Percentiles rank a stretch among this genome's conserved stretches.
These are phyloP conservation scores for Collichthys lucidus DNA, from an alignment of 2,113 vertebrate species.

Conservation along the genomic window DNA sequence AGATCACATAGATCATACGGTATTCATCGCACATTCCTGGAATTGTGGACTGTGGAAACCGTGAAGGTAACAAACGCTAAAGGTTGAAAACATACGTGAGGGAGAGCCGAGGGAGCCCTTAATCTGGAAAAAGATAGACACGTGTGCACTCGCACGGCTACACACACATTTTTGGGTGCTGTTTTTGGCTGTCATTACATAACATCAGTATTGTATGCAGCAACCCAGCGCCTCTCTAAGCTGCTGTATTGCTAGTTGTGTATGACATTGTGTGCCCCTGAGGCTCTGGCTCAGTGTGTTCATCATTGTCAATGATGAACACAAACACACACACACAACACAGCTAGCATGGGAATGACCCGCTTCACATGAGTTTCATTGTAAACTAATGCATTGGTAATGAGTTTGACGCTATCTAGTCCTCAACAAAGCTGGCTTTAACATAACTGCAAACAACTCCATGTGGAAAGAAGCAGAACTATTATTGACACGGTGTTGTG, in stretches of 20 bases:
- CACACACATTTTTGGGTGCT: constrained; percentile 6
- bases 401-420: neutral
- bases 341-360: neutral
- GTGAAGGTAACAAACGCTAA: constrained; percentile 44
- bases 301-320: constrained; percentile 33
- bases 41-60: constrained; percentile 31
- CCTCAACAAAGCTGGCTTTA: constrained; percentile 19
- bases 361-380: constrained; percentile 14
- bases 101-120: constrained; percentile 25
- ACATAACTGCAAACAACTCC: constrained; percentile 17
- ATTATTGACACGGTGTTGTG: neutral
- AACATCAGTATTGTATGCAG: constrained; percentile 68
- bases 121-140: constrained; percentile 31
- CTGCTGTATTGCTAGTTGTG: constrained; percentile 47
- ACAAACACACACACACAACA: neutral
- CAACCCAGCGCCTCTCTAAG: constrained; percentile 49
- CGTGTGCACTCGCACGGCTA: neutral
- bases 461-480: neutral
- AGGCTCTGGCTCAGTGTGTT: constrained; percentile 34
- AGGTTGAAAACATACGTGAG: constrained; percentile 20
- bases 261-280: constrained; percentile 51
- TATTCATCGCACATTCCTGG: constrained; percentile 26
- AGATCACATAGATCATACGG: constrained; percentile 28
- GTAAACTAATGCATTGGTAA: constrained; percentile 26
- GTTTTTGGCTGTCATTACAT: constrained; percentile 58